Base-by-base conservation (phyloP, 2,113 vertebrate genomes). In the Sinocyclocheilus anophthalmus region DNA sequence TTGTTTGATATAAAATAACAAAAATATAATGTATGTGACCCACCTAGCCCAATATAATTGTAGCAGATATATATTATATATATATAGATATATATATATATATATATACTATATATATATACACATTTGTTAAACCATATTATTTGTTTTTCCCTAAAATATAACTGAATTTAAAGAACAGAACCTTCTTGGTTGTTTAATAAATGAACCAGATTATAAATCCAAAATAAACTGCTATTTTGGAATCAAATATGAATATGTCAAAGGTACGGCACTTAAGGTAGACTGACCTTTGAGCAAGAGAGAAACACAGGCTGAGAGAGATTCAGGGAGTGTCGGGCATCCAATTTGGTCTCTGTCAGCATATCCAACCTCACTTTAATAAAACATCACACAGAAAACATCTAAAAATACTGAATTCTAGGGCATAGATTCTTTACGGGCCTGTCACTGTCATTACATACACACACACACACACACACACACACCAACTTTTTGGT, bases 371-470 rank as follows among this genome's bases (percentile, higher is more conserved):
- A 22, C 50, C 20, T 72, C 67, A 37, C 81, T 73, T 83, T 55
- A 83, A 83, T 83, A 83, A 83, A 83, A 83, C 81, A 83, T 83
- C 81, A 83, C 26, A 55, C 48, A 57, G 48, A 53, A 83, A 65
- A 69, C 80, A 82, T 82, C 80, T 69, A 82, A 82, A 82, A 82
- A 39, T n/a, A 50, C n/a, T 69, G 80, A 82, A 82, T 69, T 69
- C 80, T 82, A 82, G 61, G 80, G 61, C 80, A 82, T 14, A 69
- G 50, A 82, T 82, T 69, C 80, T 82, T 82, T 67, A 57, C n/a
- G 77, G 78, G 18, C 39, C 59, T 69, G n/a, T 69, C 61, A 69
- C 80, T 82, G 13, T 50, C 39, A 50, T 81, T 50, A 53, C 24
- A 67, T 39, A 65, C 42, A 45, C 33, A 80, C 57, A 42, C 57